Percentiles rank a stretch among this genome's conserved stretches.
phyloP scores from a whole-genome alignment of 2,888 invertebrate genomes.

The Stenodera caucasica region DNA sequence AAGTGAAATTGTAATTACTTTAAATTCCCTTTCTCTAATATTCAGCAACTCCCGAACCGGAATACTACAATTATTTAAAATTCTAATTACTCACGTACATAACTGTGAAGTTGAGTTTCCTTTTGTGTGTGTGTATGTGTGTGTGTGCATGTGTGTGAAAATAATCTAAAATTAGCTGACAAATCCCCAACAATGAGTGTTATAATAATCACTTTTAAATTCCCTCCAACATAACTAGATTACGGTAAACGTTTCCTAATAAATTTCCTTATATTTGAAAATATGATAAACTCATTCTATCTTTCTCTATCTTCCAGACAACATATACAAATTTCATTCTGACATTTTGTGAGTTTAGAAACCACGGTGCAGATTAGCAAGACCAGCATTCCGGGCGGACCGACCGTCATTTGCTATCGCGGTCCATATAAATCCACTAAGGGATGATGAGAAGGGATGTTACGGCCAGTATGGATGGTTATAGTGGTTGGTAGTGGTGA shows the following conservation, averaged over 20 bases:
- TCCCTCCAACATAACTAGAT: background rate
- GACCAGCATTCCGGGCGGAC: conserved; percentile 27
- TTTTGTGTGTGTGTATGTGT: too few species aligned
- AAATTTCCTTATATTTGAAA: background rate
- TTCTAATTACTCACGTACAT: background rate
- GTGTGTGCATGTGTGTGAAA: background rate
- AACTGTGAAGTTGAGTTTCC: background rate
- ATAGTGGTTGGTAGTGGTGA: conserved; percentile 13
- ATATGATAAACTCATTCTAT: background rate
- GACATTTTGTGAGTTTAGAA: conserved; percentile 24
- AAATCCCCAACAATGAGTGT: background rate
- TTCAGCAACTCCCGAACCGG: background rate
- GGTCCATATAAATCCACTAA: conserved; percentile 27
- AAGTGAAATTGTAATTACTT: background rate
- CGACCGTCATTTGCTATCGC: conserved; percentile 32
- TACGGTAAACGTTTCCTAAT: background rate
- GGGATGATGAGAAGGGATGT: conserved; percentile 26
- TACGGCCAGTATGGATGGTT: conserved; percentile 17
- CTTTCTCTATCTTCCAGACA: background rate
- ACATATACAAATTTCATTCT: background rate
- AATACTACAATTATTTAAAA: conserved; percentile 5
- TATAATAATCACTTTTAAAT: background rate
- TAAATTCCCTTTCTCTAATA: background rate
- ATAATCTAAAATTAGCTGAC: background rate
- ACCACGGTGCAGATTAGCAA: conserved; percentile 28